These are phyloP conservation scores for Apis florea DNA, from an alignment of 1,140 invertebrate species.

Conservation along the genomic window DNA sequence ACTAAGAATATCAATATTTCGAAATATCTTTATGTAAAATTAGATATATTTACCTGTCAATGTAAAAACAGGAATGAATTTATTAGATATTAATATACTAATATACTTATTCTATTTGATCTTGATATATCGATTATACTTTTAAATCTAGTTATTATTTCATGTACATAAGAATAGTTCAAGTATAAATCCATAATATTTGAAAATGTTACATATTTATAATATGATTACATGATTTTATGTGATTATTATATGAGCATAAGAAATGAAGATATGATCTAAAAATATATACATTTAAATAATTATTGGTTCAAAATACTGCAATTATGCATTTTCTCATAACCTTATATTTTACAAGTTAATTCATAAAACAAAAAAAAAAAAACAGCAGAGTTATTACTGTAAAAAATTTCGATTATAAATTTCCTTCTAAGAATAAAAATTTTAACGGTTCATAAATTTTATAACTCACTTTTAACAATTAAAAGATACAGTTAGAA, in stretches of 20 bases:
- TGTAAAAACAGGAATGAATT: constrained; percentile 37
- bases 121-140: constrained; percentile 38
- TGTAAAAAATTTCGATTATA: neutral
- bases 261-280: constrained; percentile 33
- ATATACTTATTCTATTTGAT: constrained; percentile 40
- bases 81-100: constrained; percentile 41
- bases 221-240: constrained; percentile 33
- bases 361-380: neutral
- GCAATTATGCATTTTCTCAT: neutral
- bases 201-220: constrained; percentile 47
- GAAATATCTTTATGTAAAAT: constrained; percentile 36
- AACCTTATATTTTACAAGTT: neutral
- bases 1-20: constrained; percentile 26
- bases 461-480: no score
- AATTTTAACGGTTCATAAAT: no score
- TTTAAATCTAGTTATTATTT: constrained; percentile 43
- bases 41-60: constrained; percentile 29
- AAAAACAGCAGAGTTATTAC: neutral
- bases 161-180: constrained; percentile 48
- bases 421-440: neutral
- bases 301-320: constrained; percentile 9
- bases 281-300: constrained; percentile 46
- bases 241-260: constrained; percentile 35
- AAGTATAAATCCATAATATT: constrained; percentile 29
- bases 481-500: no score